Evolutionary conservation across 1,140 invertebrate genomes (phyloP), one percentile per base, ranked within the genome.

Genomic region (Drosophila albomicans): DNA sequence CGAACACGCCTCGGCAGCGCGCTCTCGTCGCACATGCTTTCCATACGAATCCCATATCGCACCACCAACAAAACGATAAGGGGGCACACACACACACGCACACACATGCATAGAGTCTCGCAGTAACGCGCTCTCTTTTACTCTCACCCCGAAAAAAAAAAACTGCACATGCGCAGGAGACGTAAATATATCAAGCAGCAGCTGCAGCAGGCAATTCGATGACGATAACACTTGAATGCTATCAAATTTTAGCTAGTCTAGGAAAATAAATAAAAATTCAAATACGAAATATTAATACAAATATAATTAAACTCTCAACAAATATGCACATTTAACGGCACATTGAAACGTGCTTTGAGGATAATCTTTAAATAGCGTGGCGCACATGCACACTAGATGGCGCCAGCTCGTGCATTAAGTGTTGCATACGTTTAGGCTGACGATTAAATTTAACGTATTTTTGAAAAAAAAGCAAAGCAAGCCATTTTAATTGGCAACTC

Each of bases 131-230:
- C 77, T 82, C 77, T 84, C 82, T 75, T 71, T 45, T 20, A 16
- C 41, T 45, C 57, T 28, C 41, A 65, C 49, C 62, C 61, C 25
- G 58, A 71, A 46, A 51, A 51, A 65, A 65, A 71, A 46, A 51
- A 51, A 75, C 65, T 45, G 81, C 77, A 89, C 84, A 88, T 88
- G 84, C 84, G 84, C 85, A 89, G 84, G 81, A 89, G 80, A 51
- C 48, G 16, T 52, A 15, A 30, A 16, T 25, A 32, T 1, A 32
- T 1, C 35, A 8, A 25, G 10, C 59, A 30, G 58, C 35, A 32
- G 30, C 30, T 41, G 51, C 51, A 52, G 49, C 58, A 11, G 32
- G 51, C 35, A 43, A 43, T 20, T 66, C 64, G 70, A 73, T 73
- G 56, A 38, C 71, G 65, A 74, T 74, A 38, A 70, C 43, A 15